Conservation (phyloP, 2,113 vertebrate genomes). For the Marcusenius ussheri region DNA sequence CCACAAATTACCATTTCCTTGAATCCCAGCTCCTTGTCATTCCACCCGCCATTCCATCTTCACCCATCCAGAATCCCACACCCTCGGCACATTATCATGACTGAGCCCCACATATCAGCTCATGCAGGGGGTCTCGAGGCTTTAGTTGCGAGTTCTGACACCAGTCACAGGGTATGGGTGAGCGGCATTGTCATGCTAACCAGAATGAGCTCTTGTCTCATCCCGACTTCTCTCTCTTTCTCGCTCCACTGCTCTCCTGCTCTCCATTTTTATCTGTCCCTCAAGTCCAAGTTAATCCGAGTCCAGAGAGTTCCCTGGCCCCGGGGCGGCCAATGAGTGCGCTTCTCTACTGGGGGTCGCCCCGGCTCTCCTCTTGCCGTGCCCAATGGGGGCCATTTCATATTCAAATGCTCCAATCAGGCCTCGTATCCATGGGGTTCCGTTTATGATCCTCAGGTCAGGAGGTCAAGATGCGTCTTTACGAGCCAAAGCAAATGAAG, state of each 20-base stretch:
- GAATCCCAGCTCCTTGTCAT: neutral
- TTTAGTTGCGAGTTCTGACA: constrained; percentile 67
- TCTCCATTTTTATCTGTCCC: constrained; percentile 18
- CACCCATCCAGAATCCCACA: constrained; percentile 59
- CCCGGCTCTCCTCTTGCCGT: constrained; percentile 55
- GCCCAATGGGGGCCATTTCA: constrained; percentile 63
- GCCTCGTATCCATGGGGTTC: constrained; percentile 49
- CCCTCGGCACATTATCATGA: constrained; percentile 70
- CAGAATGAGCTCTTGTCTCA: constrained; percentile 62
- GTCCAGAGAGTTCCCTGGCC: constrained; percentile 34
- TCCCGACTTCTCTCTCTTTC: constrained; percentile 57
- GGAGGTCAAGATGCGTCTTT: constrained; percentile 71
- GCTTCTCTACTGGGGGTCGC: constrained; percentile 63
- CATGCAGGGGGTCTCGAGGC: constrained; percentile 54
- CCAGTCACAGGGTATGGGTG: constrained; percentile 70
- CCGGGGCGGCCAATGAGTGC: constrained; percentile 46
- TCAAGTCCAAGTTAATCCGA: constrained; percentile 68
- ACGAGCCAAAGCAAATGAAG: constrained; percentile 61
- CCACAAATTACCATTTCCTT: neutral
- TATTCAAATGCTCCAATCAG: constrained; percentile 76
- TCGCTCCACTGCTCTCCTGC: constrained; percentile 17
- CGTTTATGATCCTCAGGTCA: constrained; percentile 64
- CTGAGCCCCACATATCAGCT: constrained; percentile 58
- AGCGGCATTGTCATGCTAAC: constrained; percentile 72
- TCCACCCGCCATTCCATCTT: constrained; percentile 12